phyloP scores from a whole-genome alignment of 2,888 invertebrate species.

The Myopa tessellatipennis region DNA sequence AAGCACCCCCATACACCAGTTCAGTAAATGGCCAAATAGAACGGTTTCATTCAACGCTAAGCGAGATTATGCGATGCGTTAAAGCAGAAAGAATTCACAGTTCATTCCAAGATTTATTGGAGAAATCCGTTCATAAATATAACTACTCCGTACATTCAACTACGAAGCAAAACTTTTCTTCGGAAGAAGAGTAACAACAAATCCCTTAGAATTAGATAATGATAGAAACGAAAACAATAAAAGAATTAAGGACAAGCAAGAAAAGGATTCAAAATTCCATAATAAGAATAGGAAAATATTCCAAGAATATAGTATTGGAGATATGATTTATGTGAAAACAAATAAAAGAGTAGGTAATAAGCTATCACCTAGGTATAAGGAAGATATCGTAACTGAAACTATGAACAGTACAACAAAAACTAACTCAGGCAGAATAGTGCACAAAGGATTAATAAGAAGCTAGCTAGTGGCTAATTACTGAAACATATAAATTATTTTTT shows the following conservation, averaged over 20 bases:
- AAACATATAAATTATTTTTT: too few species aligned
- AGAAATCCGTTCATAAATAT: conserved; percentile 8
- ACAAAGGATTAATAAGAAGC: background rate
- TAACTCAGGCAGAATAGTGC: background rate
- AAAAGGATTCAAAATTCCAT: conserved; percentile 36
- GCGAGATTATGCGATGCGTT: conserved; percentile 44
- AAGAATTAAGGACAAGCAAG: conserved; percentile 37
- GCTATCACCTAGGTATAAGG: conserved; percentile 40
- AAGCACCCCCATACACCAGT: conserved; percentile 41
- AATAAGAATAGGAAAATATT: conserved; percentile 41
- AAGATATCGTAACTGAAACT: conserved; percentile 42
- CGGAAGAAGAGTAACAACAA: conserved; percentile 33
- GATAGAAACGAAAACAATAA: conserved; percentile 29
- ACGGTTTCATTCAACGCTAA: conserved; percentile 43
- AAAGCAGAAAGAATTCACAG: conserved; percentile 34
- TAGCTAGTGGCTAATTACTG: background rate
- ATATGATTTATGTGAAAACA: conserved; percentile 41
- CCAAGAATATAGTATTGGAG: conserved; percentile 41
- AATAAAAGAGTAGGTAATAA: conserved; percentile 44
- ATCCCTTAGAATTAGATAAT: conserved; percentile 32
- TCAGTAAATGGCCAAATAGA: conserved; percentile 40
- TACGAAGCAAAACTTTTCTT: conserved; percentile 31
- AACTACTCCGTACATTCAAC: conserved; percentile 26
- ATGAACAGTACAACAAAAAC: background rate
- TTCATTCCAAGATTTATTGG: conserved; percentile 18